Base-by-base conservation (phyloP, 2,113 vertebrate species). In the Menidia beryllina region DNA sequence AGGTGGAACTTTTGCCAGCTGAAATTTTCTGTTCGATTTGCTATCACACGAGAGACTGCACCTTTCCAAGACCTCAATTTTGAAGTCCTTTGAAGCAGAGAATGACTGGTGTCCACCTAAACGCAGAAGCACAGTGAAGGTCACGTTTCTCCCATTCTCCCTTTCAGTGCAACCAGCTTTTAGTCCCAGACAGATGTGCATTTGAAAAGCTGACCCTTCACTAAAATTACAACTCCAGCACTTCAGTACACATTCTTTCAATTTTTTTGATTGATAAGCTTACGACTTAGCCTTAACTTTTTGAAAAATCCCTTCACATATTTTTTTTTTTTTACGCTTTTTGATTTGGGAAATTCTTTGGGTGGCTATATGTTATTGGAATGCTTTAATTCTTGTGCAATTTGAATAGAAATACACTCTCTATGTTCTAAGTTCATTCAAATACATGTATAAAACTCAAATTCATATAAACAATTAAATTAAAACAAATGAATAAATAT, bases 21-120 rank as follows among this genome's bases (percentile, higher is more conserved):
- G 53, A 72, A 62, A 71, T 75, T 60, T 55, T 58, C 54, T 70
- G 56, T 12, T 60, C 45, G 62, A 59, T 74, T 53, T 69, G 54
- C 61, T 69, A 72, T 69, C 43, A 63, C 39, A 45, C 25, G 1
- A 26, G 20, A 54, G 52, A 54, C 75, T 82, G 69, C 73, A 82
- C 85, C 84, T 84, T 79, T 86, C n/a, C 58, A 75, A 87, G 87
- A 90, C 82, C 90, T 87, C 87, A 91, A 91, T 90, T 88, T 89
- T 67, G 43, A 82, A 87, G 80, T 30, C 38, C 84, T 88, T 75
- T 86, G 87, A 90, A 89, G 84, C 83, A 87, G 86, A 84, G 88
- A 90, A 90, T 90, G 87, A 74, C 79, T 87, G 86, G 81, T 82
- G 85, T 82, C 82, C 86, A 75, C 69, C 51, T 57, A 64, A 75